Base-by-base conservation (phyloP, 2,888 invertebrate species). In the Drosophila pegasa region DNA sequence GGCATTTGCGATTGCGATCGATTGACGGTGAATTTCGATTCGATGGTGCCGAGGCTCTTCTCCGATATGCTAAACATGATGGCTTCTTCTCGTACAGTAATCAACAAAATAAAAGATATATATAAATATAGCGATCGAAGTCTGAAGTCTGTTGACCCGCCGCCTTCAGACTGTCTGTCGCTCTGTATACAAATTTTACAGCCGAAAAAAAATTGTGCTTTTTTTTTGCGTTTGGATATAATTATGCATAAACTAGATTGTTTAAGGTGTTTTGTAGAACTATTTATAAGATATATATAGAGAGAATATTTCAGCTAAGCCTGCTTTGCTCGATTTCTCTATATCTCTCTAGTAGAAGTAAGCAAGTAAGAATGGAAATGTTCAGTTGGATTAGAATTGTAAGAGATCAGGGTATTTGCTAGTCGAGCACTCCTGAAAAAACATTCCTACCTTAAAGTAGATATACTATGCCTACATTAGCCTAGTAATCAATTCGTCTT, bases 31-130 rank as follows among this genome's bases (percentile, higher is more conserved):
- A 38, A 38, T 48, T 60, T 70, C 0, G 48, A 2, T 0, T 22
- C 61, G 3, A 55, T 48, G 0, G 41, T 41, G 8, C 33, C 50
- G 18, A 66, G 1, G 16, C 41, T 31, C 27, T 14, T 12, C 2
- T 73, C 57, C 6, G 62, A 75, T 10, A 29, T 8, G 27, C 71
- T 75, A 12, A 38, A 5, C 50, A 72, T 52, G 33, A 22, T 65
- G 3, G 18, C 47, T 16, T 35, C 10, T 41, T 14, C 10, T 41
- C 10, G 25, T 6, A 25, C 5, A 25, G 2, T 3, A 8, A 8
- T 8, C 12, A 14, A 16, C 9, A 16, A 45, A 18, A 35, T 18
- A 45, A 27, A 1, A 14, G 6, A 3, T 27, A 14, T 14, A 20
- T 31, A 29, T 14, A 18, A n/a, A 22, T 33, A n/a, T 8, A 10